Evolutionary conservation across 2,888 invertebrate species (phyloP).

Genomic region (Exocentrus adspersus): DNA sequence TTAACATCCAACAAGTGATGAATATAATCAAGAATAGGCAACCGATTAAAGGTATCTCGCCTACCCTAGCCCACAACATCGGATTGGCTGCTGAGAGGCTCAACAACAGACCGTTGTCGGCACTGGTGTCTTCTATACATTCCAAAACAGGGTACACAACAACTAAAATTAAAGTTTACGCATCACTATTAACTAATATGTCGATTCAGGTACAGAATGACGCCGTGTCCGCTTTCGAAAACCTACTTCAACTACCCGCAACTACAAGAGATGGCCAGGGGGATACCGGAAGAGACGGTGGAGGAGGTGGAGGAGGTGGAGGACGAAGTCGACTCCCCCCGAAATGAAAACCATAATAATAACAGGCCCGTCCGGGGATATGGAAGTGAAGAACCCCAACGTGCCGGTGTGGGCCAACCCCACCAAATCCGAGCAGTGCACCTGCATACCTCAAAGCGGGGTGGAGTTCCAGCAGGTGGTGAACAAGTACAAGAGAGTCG

Average conservation of each 20-base stretch:
- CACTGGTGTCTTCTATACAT: slow-evolving; percentile 57
- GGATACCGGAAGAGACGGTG: slow-evolving; percentile 56
- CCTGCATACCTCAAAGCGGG: slow-evolving; percentile 54
- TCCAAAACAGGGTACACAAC: slow-evolving; percentile 52
- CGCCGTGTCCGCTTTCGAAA: slow-evolving; percentile 56
- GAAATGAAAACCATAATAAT: slow-evolving; percentile 45
- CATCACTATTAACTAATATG: background rate
- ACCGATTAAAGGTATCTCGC: slow-evolving; percentile 58
- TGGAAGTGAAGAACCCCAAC: slow-evolving; percentile 49
- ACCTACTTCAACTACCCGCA: slow-evolving; percentile 58
- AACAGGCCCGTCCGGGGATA: slow-evolving; percentile 55
- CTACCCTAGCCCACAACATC: slow-evolving; percentile 62
- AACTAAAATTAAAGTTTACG: background rate
- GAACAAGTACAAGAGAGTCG: slow-evolving; percentile 46
- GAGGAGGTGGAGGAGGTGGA: slow-evolving; percentile 49
- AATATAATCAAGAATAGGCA: slow-evolving; percentile 49
- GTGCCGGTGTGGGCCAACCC: slow-evolving; percentile 48
- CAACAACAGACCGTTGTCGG: slow-evolving; percentile 54
- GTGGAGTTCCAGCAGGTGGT: slow-evolving; percentile 56
- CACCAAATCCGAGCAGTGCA: slow-evolving; percentile 52
- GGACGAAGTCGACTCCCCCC: slow-evolving; percentile 48
- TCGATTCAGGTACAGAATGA: slow-evolving; percentile 37
- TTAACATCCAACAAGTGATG: slow-evolving; percentile 73
- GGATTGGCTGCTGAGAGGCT: slow-evolving; percentile 60
- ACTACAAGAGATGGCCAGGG: slow-evolving; percentile 60